Evolutionary conservation across 2,888 invertebrate genomes (phyloP).

Genomic region (Troides helena): DNA sequence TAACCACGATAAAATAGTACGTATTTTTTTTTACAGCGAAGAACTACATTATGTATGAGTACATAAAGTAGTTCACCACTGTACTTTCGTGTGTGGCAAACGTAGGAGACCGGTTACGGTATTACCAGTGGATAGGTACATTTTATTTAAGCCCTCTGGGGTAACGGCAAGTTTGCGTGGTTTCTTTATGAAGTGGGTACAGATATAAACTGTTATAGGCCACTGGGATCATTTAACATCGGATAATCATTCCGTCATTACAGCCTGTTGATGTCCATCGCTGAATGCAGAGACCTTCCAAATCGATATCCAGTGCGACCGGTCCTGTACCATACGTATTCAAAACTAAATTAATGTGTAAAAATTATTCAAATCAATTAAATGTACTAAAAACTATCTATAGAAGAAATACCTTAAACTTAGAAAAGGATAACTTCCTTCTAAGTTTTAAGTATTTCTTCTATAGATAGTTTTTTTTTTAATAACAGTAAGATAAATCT

Average conservation of each 20-base stretch:
- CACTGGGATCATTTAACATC: neutral
- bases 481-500: too few relatives aligned
- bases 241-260: too few relatives aligned
- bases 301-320: too few relatives aligned
- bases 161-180: constrained; percentile 2
- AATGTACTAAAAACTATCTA: too few relatives aligned
- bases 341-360: neutral
- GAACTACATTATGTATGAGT: neutral
- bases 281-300: too few relatives aligned
- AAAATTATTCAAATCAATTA: neutral
- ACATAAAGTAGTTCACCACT: neutral
- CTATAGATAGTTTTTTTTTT: too few relatives aligned
- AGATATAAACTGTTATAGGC: neutral
- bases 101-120: neutral
- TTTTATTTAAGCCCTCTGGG: constrained; percentile 2
- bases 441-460: too few relatives aligned
- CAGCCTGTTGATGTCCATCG: too few relatives aligned
- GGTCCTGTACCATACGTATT: too few relatives aligned
- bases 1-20: neutral
- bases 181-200: neutral
- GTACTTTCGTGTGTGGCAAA: neutral
- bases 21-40: neutral
- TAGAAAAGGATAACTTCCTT: too few relatives aligned
- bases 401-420: too few relatives aligned
- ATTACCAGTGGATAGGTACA: neutral